A percentile compares a stretch with the other conserved stretches of the same genome.
Conservation (phyloP, 2,888 invertebrate species). For the Cerastis rubricosa region DNA sequence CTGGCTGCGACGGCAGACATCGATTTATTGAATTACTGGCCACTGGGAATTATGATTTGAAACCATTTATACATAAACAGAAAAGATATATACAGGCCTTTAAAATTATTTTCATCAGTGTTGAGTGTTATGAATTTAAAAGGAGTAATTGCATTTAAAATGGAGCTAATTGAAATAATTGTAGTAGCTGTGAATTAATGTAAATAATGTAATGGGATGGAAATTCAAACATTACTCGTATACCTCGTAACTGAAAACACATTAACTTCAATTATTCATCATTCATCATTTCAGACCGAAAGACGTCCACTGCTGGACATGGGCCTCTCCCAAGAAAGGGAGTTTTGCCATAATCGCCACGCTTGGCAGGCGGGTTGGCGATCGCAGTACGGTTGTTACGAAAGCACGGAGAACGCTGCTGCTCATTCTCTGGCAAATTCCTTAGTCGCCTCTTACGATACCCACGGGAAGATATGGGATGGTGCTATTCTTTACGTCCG, state of each 20-base stretch:
- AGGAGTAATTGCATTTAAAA: not conserved
- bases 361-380: no score
- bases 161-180: not conserved
- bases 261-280: not conserved
- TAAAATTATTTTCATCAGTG: not conserved
- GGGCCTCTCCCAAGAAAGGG: no score
- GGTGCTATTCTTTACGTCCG: no score
- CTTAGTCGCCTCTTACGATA: no score
- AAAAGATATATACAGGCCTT: not conserved
- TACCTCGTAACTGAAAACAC: not conserved
- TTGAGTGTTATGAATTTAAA: not conserved
- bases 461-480: no score
- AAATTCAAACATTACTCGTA: not conserved
- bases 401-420: no score
- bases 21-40: conserved; percentile 51
- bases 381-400: no score
- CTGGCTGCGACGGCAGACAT: conserved; percentile 15
- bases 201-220: not conserved
- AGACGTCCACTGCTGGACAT: no score
- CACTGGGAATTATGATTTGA: conserved; percentile 10
- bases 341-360: no score
- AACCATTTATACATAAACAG: not conserved
- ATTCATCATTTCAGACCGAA: no score
- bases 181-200: not conserved
- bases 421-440: no score